phyloP scores from a whole-genome alignment of 2,888 invertebrate genomes.

The Caradrina kadenii region DNA sequence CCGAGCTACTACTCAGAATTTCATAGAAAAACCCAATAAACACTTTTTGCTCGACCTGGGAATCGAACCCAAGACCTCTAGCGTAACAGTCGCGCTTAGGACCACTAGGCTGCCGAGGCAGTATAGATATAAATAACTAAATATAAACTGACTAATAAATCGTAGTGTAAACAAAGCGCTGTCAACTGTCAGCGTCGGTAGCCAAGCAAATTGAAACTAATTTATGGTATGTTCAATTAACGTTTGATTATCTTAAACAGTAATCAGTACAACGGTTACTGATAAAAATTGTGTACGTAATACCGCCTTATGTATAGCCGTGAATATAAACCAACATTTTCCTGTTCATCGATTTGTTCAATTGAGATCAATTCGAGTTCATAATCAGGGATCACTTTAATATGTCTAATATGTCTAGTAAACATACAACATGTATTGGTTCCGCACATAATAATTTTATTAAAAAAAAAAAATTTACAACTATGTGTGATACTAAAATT shows the following conservation, averaged over 20 bases:
- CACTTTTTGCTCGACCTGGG: no score
- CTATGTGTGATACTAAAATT: no score
- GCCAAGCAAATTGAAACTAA: slow-evolving; percentile 34
- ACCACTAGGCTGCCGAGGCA: no score
- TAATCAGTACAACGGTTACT: slow-evolving; percentile 6
- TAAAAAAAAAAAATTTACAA: no score
- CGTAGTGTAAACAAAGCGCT: slow-evolving; percentile 15
- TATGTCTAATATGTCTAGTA: no score
- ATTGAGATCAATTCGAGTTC: background rate
- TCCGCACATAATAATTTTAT: no score
- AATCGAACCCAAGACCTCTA: no score
- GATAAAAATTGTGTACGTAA: background rate
- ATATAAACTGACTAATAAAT: slow-evolving; percentile 31
- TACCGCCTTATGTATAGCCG: background rate
- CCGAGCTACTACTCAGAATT: no score
- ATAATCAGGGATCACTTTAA: no score
- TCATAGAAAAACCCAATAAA: no score
- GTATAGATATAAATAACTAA: background rate
- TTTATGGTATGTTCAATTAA: slow-evolving; percentile 34
- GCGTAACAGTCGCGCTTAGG: no score
- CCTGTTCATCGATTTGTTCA: background rate
- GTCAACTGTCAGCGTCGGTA: background rate
- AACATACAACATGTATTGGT: no score
- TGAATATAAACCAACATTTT: background rate
- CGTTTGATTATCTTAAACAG: slow-evolving; percentile 8